phyloP scores from a whole-genome alignment of 2,113 vertebrate genomes.

The Raja brachyura region DNA sequence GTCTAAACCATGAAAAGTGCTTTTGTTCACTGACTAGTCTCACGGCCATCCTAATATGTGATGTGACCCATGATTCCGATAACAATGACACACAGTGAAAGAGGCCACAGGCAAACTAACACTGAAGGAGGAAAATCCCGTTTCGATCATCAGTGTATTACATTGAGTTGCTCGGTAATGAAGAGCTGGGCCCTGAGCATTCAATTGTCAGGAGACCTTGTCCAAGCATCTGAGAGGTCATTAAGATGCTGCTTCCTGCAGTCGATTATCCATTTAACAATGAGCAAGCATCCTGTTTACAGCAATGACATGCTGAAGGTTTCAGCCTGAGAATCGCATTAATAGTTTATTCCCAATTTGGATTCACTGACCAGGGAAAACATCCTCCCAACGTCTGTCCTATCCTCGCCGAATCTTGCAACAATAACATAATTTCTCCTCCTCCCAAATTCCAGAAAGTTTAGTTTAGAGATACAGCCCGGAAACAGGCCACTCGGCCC shows the following conservation, averaged over 20 bases:
- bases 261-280: neutral
- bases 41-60: neutral
- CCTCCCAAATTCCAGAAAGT: too few relatives aligned
- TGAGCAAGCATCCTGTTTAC: neutral
- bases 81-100: too few relatives aligned
- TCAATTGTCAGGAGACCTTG: neutral
- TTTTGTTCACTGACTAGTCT: neutral
- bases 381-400: too few relatives aligned
- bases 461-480: too few relatives aligned
- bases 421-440: too few relatives aligned
- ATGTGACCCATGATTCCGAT: neutral
- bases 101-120: neutral
- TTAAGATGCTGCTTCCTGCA: neutral
- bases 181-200: neutral
- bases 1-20: neutral
- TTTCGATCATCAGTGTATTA: neutral
- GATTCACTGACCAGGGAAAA: too few relatives aligned
- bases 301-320: too few relatives aligned
- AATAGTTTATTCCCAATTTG: neutral
- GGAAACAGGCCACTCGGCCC: too few relatives aligned
- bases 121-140: neutral
- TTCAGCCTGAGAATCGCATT: neutral
- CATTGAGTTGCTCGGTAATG: neutral
- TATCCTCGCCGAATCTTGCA: too few relatives aligned
- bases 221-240: neutral